phyloP scores from a whole-genome alignment of 2,888 invertebrate genomes.

The Drosophila gaucha region DNA sequence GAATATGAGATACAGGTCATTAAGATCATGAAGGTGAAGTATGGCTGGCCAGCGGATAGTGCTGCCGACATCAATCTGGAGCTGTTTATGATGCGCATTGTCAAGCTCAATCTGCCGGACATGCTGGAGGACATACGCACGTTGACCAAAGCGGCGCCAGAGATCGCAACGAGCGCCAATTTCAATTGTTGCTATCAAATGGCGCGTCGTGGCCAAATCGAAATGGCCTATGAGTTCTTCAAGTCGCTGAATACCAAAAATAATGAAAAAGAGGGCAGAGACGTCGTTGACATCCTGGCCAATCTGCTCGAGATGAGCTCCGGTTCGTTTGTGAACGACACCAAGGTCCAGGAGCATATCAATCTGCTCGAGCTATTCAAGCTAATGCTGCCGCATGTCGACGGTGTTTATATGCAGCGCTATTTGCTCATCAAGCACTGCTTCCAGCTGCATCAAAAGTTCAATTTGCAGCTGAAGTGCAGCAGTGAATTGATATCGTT shows the following conservation, averaged over 20 bases:
- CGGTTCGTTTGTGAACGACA: constrained; percentile 38
- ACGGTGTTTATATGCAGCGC: constrained; percentile 50
- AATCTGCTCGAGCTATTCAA: constrained; percentile 81
- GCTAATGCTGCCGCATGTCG: constrained; percentile 65
- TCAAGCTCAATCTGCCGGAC: constrained; percentile 82
- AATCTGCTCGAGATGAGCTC: constrained; percentile 67
- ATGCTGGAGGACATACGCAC: constrained; percentile 82
- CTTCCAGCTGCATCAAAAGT: constrained; percentile 70
- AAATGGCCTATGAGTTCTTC: constrained; percentile 79
- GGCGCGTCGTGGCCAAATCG: constrained; percentile 80
- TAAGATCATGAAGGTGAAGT: constrained; percentile 84
- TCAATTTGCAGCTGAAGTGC: constrained; percentile 57
- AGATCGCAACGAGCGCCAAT: constrained; percentile 79
- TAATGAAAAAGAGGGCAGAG: constrained; percentile 59
- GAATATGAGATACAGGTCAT: constrained; percentile 84
- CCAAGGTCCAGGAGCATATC: constrained; percentile 58
- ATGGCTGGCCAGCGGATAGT: constrained; percentile 83
- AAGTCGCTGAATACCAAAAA: constrained; percentile 71
- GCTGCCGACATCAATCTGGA: constrained; percentile 78
- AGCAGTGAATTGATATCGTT: constrained; percentile 62
- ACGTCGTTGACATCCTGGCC: constrained; percentile 72
- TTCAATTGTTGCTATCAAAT: constrained; percentile 83
- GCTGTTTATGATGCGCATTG: constrained; percentile 82
- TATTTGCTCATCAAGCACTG: constrained; percentile 73
- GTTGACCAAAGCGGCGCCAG: constrained; percentile 81